Evolutionary conservation across 2,888 invertebrate species (phyloP).

Genomic region (Odontocolon sp.): DNA sequence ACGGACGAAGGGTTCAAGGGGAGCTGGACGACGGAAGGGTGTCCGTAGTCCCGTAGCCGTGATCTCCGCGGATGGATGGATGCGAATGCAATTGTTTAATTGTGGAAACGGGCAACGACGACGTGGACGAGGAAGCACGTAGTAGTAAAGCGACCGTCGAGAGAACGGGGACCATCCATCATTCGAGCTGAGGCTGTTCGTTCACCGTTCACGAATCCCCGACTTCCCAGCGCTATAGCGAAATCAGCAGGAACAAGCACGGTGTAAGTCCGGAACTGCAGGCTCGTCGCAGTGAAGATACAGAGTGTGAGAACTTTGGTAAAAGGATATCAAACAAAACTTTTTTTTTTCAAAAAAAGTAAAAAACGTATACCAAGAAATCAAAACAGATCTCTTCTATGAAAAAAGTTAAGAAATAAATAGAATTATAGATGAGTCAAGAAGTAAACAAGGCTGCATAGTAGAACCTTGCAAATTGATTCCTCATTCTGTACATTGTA

Average conservation of each 20-base stretch:
- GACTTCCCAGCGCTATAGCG: conserved; percentile 34
- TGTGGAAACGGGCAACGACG: conserved; percentile 73
- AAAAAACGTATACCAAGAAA: too few relatives aligned
- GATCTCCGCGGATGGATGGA: conserved; percentile 70
- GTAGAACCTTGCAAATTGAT: too few relatives aligned
- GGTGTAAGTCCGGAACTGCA: conserved; percentile 42
- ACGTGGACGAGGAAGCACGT: conserved; percentile 66
- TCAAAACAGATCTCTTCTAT: too few relatives aligned
- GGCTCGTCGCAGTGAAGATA: conserved; percentile 39
- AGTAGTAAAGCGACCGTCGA: conserved; percentile 50
- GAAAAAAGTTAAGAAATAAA: too few relatives aligned
- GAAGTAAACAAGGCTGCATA: background rate
- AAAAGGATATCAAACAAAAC: background rate
- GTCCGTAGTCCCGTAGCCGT: conserved; percentile 32
- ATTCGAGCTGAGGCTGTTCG: conserved; percentile 48
- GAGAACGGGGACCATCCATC: conserved; percentile 63
- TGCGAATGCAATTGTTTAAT: conserved; percentile 80
- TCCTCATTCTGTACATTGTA: too few relatives aligned
- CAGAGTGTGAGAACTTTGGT: conserved; percentile 3
- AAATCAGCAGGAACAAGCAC: conserved; percentile 26
- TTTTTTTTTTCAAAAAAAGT: background rate
- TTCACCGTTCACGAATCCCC: conserved; percentile 28
- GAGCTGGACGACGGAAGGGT: conserved; percentile 7
- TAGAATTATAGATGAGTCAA: conserved; percentile 19
- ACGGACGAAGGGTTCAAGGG: conserved; percentile 6